Conservation (phyloP, 1,140 invertebrate species). For the Drosophila subobscura region DNA sequence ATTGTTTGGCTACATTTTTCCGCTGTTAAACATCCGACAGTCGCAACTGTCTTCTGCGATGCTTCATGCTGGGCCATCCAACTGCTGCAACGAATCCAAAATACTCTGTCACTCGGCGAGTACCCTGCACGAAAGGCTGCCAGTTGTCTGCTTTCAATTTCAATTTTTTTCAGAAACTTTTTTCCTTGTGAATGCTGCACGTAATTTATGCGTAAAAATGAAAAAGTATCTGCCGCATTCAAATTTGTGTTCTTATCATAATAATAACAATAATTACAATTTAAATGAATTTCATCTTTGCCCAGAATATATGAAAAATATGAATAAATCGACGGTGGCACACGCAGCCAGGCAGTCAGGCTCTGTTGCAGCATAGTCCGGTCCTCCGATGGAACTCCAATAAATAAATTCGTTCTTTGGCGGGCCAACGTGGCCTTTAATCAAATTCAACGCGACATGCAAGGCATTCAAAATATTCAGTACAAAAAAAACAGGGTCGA, state of each 20-base stretch:
- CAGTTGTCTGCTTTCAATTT: conserved; percentile 40
- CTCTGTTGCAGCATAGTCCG: conserved; percentile 27
- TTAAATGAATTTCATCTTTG: conserved; percentile 18
- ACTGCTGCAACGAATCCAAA: no score
- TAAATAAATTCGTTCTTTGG: conserved; percentile 47
- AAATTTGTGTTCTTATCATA: conserved; percentile 20
- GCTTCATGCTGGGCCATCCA: no score
- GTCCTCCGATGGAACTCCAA: conserved; percentile 18
- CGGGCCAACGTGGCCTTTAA: conserved; percentile 49
- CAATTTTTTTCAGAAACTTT: conserved; percentile 15
- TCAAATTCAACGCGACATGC: conserved; percentile 47
- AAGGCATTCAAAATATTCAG: conserved; percentile 30
- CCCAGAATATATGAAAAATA: conserved; percentile 10
- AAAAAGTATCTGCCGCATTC: conserved; percentile 1
- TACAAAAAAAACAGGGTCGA: not conserved
- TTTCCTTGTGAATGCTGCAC: conserved; percentile 24
- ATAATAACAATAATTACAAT: conserved; percentile 45
- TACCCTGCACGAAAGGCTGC: conserved; percentile 17
- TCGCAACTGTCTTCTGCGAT: no score
- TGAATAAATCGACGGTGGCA: conserved; percentile 10
- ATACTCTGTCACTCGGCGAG: no score
- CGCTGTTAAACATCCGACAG: no score
- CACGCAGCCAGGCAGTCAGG: not conserved
- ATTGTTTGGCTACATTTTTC: no score
- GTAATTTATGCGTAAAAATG: conserved; percentile 50